Evolutionary conservation across 2,113 vertebrate species (phyloP), one percentile per base, ranked within the genome.

Genomic region (Cinclus cinclus): DNA sequence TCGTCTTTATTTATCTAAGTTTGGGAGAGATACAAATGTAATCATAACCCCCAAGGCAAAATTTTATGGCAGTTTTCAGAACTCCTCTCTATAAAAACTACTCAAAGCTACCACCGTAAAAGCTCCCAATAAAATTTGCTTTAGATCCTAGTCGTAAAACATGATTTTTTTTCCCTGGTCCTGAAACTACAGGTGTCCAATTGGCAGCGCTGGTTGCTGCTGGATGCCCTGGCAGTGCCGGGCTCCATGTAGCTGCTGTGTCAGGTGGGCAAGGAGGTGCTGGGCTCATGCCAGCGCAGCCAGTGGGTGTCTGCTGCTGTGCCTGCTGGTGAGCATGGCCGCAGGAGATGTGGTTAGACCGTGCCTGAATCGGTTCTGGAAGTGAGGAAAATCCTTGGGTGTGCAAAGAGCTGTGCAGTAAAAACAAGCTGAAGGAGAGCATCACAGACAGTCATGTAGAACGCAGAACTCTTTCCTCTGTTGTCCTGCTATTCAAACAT

Each of bases 1-100:
- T 98, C 98, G 82, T 97, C 96, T 98, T 98, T 98, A 98, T 98
- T 98, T 98, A 98, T 98, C 85, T 90, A 98, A 98, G 97, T 98
- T 98, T 97, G 96, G 95, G 96, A 92, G 95, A 98, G 96, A 98
- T 98, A 98, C 98, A 98, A 98, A 98, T 98, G 97, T 96, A 98
- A 98, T 98, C 98, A 98, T 97, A 98, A 97, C 96, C 96, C 97
- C 97, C 90, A 97, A 98, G 97, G 98, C 97, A 98, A 97, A 97
- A 98, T 98, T 98, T 98, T 98, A 98, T 97, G 93, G 88, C 96
- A 97, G 91, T 98, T 98, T 97, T 98, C 97, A 95, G 95, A 97
- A 98, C 97, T 98, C 98, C 87, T 97, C 97, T 97, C 98, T 97
- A 97, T 98, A 98, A 98, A 98, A 98, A 97, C 96, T 97, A 90